A percentile compares a stretch with the other conserved stretches of the same genome.
phyloP scores from a whole-genome alignment of 2,797 vertebrate species.

The Mus caroli region DNA sequence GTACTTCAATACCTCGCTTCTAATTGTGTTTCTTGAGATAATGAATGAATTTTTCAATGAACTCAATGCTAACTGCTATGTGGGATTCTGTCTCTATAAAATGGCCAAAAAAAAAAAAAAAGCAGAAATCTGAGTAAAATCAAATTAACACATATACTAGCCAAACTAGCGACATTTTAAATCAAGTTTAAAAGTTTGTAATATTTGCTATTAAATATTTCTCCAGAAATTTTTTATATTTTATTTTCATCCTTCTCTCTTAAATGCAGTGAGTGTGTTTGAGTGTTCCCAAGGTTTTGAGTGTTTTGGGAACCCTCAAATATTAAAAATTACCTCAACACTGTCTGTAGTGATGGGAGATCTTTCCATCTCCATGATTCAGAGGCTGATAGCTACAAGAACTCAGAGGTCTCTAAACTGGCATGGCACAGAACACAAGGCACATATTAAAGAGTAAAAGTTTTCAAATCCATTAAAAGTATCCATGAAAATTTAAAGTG shows the following conservation, averaged over 20 bases:
- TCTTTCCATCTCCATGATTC: background rate
- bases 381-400: background rate
- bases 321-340: background rate
- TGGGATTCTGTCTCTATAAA: background rate
- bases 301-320: background rate
- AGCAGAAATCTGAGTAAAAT: background rate
- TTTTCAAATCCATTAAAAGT: background rate
- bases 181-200: conserved; percentile 52
- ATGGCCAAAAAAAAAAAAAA: background rate
- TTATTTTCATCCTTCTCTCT: background rate
- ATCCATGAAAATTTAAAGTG: conserved; percentile 25
- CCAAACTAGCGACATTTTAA: background rate
- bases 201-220: conserved; percentile 25
- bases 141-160: background rate
- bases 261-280: background rate
- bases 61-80: background rate
- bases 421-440: background rate
- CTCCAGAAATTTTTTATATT: background rate
- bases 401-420: background rate
- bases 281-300: background rate
- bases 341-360: background rate
- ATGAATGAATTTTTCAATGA: background rate
- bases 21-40: conserved; percentile 11
- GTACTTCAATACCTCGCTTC: background rate
- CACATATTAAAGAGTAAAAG: background rate